Evolutionary conservation across 2,113 vertebrate species (phyloP).

Genomic region (Spilogale gracilis): DNA sequence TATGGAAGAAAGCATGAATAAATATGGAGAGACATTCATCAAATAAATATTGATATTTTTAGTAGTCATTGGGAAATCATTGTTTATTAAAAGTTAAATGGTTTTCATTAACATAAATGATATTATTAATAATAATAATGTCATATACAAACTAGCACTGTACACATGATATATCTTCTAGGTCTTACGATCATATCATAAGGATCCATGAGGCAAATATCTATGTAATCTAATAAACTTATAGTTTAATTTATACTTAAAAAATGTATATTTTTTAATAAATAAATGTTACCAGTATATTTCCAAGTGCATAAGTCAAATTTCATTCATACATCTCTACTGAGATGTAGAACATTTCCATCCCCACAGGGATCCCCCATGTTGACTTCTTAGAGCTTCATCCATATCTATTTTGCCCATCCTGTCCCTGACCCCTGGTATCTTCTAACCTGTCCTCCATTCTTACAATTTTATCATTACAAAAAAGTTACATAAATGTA

Average conservation of each 20-base stretch:
- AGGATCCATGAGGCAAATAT: background rate
- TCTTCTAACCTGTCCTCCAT: background rate
- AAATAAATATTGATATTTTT: background rate
- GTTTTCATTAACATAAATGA: background rate
- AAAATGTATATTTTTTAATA: background rate
- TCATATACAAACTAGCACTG: background rate
- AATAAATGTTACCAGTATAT: background rate
- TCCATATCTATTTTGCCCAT: background rate
- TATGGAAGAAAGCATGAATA: background rate
- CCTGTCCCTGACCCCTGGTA: background rate
- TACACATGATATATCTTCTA: background rate
- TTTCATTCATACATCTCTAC: background rate
- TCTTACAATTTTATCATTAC: background rate
- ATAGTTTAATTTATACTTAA: background rate
- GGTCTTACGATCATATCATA: background rate
- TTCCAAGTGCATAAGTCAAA: background rate
- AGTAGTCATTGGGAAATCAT: background rate
- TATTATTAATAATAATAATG: background rate
- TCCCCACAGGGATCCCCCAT: background rate
- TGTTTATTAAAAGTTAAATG: background rate
- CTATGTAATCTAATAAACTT: background rate
- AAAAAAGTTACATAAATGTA: background rate
- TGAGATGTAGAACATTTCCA: background rate
- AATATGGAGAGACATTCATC: background rate
- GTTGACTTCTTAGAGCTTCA: background rate